phyloP scores from a whole-genome alignment of 2,888 invertebrate species.

The Hypselothyrea guttata region DNA sequence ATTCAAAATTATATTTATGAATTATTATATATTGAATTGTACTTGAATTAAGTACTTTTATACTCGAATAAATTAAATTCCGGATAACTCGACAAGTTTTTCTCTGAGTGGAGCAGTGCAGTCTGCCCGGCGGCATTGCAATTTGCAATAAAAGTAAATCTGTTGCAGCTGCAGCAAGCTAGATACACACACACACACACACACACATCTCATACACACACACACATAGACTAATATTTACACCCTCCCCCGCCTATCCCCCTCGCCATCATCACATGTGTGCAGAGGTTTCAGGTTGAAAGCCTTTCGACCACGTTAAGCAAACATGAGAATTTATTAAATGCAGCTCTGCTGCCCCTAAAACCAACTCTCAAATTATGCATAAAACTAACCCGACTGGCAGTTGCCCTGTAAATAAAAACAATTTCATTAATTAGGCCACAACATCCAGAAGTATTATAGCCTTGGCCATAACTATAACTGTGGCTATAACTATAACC shows the following conservation, averaged over 20 bases:
- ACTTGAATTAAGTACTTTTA: too few species aligned
- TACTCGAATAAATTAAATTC: too few species aligned
- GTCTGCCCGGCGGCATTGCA: slow-evolving; percentile 49
- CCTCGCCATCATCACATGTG: neutral
- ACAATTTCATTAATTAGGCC: too few species aligned
- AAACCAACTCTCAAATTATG: slow-evolving; percentile 11
- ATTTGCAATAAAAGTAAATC: slow-evolving; percentile 75
- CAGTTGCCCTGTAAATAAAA: slow-evolving; percentile 13
- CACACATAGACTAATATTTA: neutral
- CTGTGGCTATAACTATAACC: too few species aligned
- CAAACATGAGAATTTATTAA: slow-evolving; percentile 78
- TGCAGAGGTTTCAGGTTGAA: slow-evolving; percentile 54
- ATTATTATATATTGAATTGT: too few species aligned
- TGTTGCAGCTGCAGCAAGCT: slow-evolving; percentile 31
- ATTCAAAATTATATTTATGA: too few species aligned
- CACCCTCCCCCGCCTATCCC: neutral
- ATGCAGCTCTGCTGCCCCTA: slow-evolving; percentile 48
- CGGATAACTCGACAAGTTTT: too few species aligned
- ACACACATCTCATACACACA: neutral
- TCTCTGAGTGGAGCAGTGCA: neutral
- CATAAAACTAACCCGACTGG: too few species aligned
- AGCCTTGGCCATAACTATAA: too few species aligned
- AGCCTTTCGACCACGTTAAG: slow-evolving; percentile 72
- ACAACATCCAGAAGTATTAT: too few species aligned
- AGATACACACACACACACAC: slow-evolving; percentile 4